These are phyloP conservation scores for Brachyrhaphis roseni DNA, from an alignment of 2,797 vertebrate genomes.

Conservation along the genomic window DNA sequence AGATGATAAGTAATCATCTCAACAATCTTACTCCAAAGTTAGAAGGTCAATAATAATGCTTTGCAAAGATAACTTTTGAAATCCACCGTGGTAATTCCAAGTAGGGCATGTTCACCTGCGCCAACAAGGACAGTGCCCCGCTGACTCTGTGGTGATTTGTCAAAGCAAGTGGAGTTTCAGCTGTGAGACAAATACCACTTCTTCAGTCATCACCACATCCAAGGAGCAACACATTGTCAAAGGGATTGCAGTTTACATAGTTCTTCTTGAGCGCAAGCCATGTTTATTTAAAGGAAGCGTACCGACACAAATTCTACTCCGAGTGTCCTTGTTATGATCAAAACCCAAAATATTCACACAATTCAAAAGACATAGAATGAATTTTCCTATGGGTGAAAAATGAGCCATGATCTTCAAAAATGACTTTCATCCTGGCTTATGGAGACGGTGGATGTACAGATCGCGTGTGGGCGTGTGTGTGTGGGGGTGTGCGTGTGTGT, in stretches of 20 bases:
- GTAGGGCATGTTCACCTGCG: conserved; percentile 29
- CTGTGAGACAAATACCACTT: conserved; percentile 9
- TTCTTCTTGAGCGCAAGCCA: conserved; percentile 25
- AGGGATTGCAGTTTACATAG: conserved; percentile 17
- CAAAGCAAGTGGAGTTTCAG: conserved; percentile 45
- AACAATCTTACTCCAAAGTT: conserved; percentile 21
- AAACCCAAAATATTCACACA: conserved; percentile 30
- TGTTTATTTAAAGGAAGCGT: conserved; percentile 29
- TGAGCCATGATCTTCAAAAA: neutral
- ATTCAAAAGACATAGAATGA: conserved; percentile 36
- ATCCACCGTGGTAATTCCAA: conserved; percentile 30
- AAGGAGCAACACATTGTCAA: conserved; percentile 14
- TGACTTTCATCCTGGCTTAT: conserved; percentile 1
- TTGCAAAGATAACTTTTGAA: conserved; percentile 17
- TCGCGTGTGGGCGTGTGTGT: neutral
- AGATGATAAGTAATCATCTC: conserved; percentile 24
- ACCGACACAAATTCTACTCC: conserved; percentile 11
- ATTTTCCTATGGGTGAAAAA: conserved; percentile 23
- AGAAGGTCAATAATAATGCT: conserved; percentile 36
- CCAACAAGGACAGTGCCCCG: conserved; percentile 29
- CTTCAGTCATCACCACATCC: conserved; percentile 6
- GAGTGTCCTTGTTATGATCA: neutral
- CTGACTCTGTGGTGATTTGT: conserved; percentile 45
- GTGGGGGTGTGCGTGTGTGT: neutral
- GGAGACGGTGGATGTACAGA: neutral